phyloP scores from a whole-genome alignment of 2,888 invertebrate genomes.

The Cataglyphis altisquamis region DNA sequence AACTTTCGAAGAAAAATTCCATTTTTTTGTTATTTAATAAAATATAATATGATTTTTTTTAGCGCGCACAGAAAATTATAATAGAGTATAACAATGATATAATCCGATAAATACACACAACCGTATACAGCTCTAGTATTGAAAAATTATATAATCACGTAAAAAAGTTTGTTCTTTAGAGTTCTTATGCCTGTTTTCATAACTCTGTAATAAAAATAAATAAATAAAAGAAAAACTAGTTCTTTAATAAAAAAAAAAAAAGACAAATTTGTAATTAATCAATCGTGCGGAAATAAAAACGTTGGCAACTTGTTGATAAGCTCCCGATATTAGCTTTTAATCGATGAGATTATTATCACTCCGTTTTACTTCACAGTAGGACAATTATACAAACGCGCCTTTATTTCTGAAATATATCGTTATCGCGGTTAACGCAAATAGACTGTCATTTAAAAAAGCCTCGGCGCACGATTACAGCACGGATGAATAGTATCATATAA shows the following conservation, averaged over 20 bases:
- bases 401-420: conserved; percentile 28
- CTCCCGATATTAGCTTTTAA: conserved; percentile 13
- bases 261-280: background rate
- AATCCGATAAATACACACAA: background rate
- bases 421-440: conserved; percentile 13
- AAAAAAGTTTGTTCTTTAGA: background rate
- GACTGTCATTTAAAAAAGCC: conserved; percentile 24
- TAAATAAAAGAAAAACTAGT: background rate
- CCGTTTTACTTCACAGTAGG: conserved; percentile 17
- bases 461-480: conserved; percentile 45
- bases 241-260: background rate
- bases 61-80: background rate
- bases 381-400: background rate
- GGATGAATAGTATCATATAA: conserved; percentile 57
- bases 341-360: conserved; percentile 21
- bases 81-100: background rate
- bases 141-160: background rate
- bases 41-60: background rate
- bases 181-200: background rate
- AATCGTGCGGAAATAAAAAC: conserved; percentile 2
- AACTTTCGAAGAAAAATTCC: background rate
- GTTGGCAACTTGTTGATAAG: conserved; percentile 8
- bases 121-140: background rate
- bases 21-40: background rate
- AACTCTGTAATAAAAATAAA: background rate